These are phyloP conservation scores for Serripes groenlandicus DNA, from an alignment of 2,888 invertebrate species.

Conservation along the genomic window DNA sequence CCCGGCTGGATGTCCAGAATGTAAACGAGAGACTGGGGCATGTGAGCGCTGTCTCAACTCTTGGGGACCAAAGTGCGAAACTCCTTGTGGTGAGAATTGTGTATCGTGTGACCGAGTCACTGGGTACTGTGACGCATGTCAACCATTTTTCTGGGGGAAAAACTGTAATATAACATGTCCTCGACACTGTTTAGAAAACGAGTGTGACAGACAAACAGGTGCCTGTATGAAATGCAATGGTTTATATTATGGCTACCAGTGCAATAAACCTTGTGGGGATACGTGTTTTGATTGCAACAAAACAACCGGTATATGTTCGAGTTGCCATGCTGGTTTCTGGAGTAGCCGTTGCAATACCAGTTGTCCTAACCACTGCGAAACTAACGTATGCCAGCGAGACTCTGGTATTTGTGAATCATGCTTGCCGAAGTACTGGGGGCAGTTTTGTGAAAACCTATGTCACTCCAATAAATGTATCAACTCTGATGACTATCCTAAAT, in stretches of 20 bases:
- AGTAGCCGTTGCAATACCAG: not conserved
- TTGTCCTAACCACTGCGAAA: not conserved
- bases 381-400: not conserved
- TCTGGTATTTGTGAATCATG: not conserved
- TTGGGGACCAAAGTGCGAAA: not conserved
- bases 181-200: not conserved
- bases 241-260: not conserved
- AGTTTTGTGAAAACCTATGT: not conserved
- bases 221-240: not conserved
- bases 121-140: not conserved
- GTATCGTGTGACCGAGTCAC: not conserved
- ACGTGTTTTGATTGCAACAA: not conserved
- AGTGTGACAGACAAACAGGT: not conserved
- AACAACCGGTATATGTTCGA: not conserved
- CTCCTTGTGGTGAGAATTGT: not conserved
- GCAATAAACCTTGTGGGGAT: not conserved
- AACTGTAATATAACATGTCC: not conserved
- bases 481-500: not conserved
- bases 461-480: not conserved
- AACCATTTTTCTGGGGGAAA: not conserved
- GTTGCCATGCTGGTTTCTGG: not conserved
- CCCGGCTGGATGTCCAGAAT: not conserved
- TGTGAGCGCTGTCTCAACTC: not conserved
- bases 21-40: not conserved
- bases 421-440: not conserved